Evolutionary conservation across 2,113 vertebrate genomes (phyloP), one percentile per base, ranked within the genome.

Genomic region (Etheostoma spectabile): DNA sequence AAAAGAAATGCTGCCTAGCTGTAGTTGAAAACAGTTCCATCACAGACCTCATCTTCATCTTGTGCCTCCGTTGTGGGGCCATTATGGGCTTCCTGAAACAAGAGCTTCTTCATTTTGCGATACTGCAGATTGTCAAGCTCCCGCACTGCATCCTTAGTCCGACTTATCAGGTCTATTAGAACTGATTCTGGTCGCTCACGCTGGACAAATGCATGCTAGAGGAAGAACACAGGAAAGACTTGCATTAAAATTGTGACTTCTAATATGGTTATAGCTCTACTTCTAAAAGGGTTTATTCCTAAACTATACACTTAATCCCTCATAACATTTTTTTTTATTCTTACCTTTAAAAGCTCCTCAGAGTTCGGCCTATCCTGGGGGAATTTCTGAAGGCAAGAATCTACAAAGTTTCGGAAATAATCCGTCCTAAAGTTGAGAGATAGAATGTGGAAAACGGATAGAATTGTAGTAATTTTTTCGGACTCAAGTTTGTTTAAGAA

Each of bases 331-430:
- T 35, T 78, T 48, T 11, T 35, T 0, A 63, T 66, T 22, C 30
- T 89, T 86, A 99, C 98, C 96, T 99, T 98, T 93, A 99, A 93
- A 88, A 99, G 97, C 94, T 99, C 98, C 93, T 99, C 97, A 86
- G 98, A 99, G 93, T 96, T 99, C 57, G 98, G 98, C 80, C 98
- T 95, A 92, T 99, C 98, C 94, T 99, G 98, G 93, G 98, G 97
- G 89, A 99, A 95, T 96, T 99, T 99, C 96, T 99, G 98, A 92
- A 99, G 97, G 92, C 98, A 99, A 92, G 98, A 99, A 95, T 99
- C 98, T 94, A 99, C 97, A 95, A 99, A 99, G 95, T 99, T 99
- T 93, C 98, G 93, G 93, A 99, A 99, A 96, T 98, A 99, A 92
- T 99, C 98, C 92, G 98, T 97, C 98, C 98, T 99, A 89, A 74